Conservation (phyloP, 2,113 vertebrate genomes). For the Numida meleagris region DNA sequence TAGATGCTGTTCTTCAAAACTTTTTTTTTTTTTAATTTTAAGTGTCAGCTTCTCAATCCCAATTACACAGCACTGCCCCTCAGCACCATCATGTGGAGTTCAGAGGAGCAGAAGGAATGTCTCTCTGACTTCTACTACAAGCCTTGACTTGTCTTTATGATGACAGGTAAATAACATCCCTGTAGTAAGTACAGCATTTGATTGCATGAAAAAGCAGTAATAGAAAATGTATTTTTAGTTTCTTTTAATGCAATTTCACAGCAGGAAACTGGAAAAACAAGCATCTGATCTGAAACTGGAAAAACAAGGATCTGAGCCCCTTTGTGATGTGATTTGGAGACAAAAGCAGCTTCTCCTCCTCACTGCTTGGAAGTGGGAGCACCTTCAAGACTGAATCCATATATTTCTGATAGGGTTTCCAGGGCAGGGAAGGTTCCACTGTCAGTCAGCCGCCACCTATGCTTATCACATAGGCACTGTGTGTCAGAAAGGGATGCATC, state of each 20-base stretch:
- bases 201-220: neutral
- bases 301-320: neutral
- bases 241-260: constrained; percentile 15
- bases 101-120: neutral
- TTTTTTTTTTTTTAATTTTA: neutral
- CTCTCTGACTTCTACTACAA: neutral
- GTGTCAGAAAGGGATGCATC: neutral
- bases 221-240: neutral
- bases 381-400: neutral
- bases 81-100: neutral
- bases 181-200: neutral
- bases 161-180: constrained; percentile 52
- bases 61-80: neutral
- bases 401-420: neutral
- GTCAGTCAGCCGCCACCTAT: neutral
- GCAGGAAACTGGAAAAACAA: neutral
- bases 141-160: neutral
- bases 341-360: neutral
- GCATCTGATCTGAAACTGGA: neutral
- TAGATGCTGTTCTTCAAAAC: neutral
- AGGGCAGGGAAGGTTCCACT: fast-evolving
- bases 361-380: neutral
- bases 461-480: neutral
- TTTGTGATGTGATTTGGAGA: neutral
- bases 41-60: neutral